These are phyloP conservation scores for Drosophila lini DNA, from an alignment of 1,140 invertebrate species.

Conservation along the genomic window DNA sequence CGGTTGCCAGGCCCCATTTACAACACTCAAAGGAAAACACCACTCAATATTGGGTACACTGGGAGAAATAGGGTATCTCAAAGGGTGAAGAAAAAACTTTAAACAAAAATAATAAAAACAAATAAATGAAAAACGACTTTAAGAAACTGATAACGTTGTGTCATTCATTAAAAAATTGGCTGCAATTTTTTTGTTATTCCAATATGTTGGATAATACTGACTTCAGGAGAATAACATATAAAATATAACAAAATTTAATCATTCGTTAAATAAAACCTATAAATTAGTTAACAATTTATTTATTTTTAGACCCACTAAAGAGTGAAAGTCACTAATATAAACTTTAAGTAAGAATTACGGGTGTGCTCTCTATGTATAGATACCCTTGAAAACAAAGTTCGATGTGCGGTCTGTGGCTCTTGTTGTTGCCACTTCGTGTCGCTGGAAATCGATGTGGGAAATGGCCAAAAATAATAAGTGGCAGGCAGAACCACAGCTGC, in stretches of 20 bases:
- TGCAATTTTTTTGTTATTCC: too few relatives aligned
- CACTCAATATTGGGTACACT: constrained; percentile 5
- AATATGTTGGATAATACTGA: too few relatives aligned
- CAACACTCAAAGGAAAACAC: constrained; percentile 20
- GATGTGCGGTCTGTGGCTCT: constrained; percentile 11
- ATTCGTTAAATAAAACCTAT: background rate
- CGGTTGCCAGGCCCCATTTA: constrained; percentile 23
- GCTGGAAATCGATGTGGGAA: constrained; percentile 16
- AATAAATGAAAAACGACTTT: background rate
- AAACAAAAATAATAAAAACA: background rate
- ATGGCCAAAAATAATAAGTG: constrained; percentile 37
- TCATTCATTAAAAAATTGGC: background rate
- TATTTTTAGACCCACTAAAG: background rate
- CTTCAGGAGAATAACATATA: background rate
- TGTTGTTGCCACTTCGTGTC: constrained; percentile 10
- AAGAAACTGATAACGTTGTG: background rate
- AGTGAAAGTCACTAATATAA: background rate
- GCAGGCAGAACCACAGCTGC: constrained; percentile 28
- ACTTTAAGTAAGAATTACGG: background rate
- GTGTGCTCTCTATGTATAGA: too few relatives aligned
- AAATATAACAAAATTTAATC: background rate
- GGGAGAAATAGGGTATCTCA: background rate
- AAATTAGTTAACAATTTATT: background rate
- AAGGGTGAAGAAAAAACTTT: too few relatives aligned
- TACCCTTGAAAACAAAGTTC: background rate